These are phyloP conservation scores for Ibycter americanus DNA, from an alignment of 2,797 vertebrate species.

Conservation along the genomic window DNA sequence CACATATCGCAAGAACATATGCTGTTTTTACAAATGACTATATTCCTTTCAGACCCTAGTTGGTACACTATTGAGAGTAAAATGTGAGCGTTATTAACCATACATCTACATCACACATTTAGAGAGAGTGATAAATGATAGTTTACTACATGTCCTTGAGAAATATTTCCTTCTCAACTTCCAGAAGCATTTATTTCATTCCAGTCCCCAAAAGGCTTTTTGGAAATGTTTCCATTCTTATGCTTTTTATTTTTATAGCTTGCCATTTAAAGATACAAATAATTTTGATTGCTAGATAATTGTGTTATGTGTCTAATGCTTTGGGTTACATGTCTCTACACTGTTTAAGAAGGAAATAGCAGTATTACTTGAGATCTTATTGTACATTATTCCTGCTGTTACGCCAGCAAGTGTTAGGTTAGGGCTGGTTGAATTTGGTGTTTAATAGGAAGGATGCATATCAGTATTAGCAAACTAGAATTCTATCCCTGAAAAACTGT, in stretches of 20 bases:
- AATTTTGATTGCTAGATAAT: neutral
- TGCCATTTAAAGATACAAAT: neutral
- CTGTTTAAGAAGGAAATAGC: neutral
- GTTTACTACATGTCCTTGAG: conserved; percentile 28
- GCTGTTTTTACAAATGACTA: neutral
- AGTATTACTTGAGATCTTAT: neutral
- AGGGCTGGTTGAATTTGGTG: neutral
- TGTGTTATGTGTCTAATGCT: neutral
- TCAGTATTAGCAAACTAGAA: neutral
- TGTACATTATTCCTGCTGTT: neutral
- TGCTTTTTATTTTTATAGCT: neutral
- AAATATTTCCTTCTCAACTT: conserved; percentile 27
- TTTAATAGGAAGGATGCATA: neutral
- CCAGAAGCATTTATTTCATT: neutral
- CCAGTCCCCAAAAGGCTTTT: neutral
- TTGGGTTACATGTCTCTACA: neutral
- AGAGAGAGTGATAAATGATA: conserved; percentile 3
- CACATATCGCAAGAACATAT: neutral
- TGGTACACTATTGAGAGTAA: conserved; percentile 40
- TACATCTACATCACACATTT: conserved; percentile 10
- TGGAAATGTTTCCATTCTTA: neutral
- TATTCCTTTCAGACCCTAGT: conserved; percentile 35
- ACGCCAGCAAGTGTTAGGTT: neutral
- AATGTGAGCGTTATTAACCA: conserved; percentile 29
- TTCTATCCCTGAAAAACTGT: neutral